Base-by-base conservation (phyloP, 2,888 invertebrate species). In the Listrodromus nycthemerus region DNA sequence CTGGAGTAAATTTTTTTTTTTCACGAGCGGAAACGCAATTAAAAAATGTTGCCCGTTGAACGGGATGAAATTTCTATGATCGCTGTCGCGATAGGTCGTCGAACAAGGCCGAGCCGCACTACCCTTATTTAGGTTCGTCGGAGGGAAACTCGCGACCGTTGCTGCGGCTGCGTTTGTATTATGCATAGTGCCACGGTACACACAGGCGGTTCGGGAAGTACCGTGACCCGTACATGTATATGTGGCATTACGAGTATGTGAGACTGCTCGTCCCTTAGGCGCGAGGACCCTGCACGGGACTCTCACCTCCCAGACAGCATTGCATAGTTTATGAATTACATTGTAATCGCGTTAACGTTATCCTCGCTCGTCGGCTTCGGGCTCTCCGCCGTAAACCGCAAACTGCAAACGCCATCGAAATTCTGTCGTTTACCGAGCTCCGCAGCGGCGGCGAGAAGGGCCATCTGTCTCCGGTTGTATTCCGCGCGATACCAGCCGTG, bases 291-390 rank as follows among this genome's bases (percentile, higher is more conserved):
- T 19, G 37, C 21, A 19, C 21, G 77, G 83, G 81, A 80, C 84
- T 86, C 81, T 80, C 82, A 74, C 84, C 74, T 80, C 84, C 67
- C 79, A 75, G 82, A 86, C 87, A 86, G 82, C 76, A 86, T 84
- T 84, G 83, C 88, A 88, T 88, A 87, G 87, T 89, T 89, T 88
- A 87, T 88, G 88, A 88, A 88, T 90, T 87, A 86, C 87, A 75
- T 87, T 86, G 89, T 88, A 89, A 89, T 89, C 88, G 87, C 84
- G 88, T 90, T 87, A 90, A 87, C 88, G 87, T 88, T 89, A 85
- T 86, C 63, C 67, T 67, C n/a, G 27, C 63, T 19, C 67, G 70
- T 70, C 52, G 66, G 58, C 77, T 55, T 63, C n/a, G 73, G 77
- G 33, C 66, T 50, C 50, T 19, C 50, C 73, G 41, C 19, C 63